Evolutionary conservation across 2,113 vertebrate species (phyloP).

Genomic region (Nesospiza acunhae): DNA sequence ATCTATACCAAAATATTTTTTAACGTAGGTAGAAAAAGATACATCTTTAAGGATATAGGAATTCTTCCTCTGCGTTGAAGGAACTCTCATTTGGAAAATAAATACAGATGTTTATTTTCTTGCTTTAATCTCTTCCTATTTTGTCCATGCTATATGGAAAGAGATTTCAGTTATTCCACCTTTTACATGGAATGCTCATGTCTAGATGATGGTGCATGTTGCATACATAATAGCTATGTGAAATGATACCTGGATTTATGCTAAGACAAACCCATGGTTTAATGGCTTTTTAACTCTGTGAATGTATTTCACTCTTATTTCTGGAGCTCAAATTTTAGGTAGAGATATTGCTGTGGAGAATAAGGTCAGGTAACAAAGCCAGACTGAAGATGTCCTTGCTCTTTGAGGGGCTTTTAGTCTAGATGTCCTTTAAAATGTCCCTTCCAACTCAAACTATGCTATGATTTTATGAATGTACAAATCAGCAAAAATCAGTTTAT

Average conservation of each 20-base stretch:
- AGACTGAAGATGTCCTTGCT: not conserved
- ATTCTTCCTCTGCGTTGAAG: not conserved
- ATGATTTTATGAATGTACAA: not conserved
- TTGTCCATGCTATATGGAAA: not conserved
- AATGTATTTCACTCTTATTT: not conserved
- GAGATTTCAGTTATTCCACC: not conserved
- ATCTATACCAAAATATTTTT: not conserved
- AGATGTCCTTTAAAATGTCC: not conserved
- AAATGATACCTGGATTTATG: not conserved
- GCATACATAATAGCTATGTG: not conserved
- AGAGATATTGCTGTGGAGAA: not conserved
- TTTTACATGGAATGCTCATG: not conserved
- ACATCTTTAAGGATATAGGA: not conserved
- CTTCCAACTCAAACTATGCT: not conserved
- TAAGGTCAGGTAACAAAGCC: not conserved
- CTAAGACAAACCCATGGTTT: not conserved
- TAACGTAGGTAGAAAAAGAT: not conserved
- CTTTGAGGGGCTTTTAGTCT: not conserved
- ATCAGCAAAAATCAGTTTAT: not conserved
- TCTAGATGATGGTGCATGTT: not conserved
- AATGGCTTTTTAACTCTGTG: not conserved
- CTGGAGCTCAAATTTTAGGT: not conserved
- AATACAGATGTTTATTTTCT: not conserved
- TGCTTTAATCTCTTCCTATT: not conserved
- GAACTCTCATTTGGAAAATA: not conserved